Evolutionary conservation across 1,140 invertebrate species (phyloP).

Genomic region (Chrysopa pallens): DNA sequence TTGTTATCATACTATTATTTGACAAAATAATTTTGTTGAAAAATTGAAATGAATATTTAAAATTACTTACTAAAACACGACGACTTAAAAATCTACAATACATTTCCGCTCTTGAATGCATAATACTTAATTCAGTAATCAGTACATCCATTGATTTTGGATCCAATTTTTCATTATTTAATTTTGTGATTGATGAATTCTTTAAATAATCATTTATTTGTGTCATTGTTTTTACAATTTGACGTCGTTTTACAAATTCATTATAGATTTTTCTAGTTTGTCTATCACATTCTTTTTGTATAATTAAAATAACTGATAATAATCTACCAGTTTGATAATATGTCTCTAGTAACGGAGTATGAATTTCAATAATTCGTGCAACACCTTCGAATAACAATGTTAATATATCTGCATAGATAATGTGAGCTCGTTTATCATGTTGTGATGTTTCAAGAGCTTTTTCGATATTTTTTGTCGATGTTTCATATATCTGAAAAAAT

Average conservation of each 20-base stretch:
- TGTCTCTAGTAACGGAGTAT: constrained; percentile 85
- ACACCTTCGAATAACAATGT: constrained; percentile 78
- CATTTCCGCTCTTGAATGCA: constrained; percentile 77
- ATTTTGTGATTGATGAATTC: constrained; percentile 16
- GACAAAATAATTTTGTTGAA: not conserved
- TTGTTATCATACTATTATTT: no score
- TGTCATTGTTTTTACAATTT: constrained; percentile 47
- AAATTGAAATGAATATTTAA: not conserved
- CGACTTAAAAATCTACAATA: constrained; percentile 79
- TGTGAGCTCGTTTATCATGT: constrained; percentile 49
- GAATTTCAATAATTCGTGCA: constrained; percentile 72
- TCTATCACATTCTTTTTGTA: constrained; percentile 77
- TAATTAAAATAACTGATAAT: constrained; percentile 43
- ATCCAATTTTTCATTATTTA: constrained; percentile 41
- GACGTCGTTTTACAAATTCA: constrained; percentile 59
- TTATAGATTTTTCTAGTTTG: constrained; percentile 50
- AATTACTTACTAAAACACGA: constrained; percentile 45
- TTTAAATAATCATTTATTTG: constrained; percentile 32
- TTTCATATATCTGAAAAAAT: constrained; percentile 37
- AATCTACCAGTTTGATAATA: constrained; percentile 79
- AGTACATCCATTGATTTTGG: constrained; percentile 78
- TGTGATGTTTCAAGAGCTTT: constrained; percentile 37
- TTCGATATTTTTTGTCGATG: constrained; percentile 54
- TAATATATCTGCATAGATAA: constrained; percentile 69
- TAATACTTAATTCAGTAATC: constrained; percentile 77